These are phyloP conservation scores for Mus musculus DNA, from an alignment of 2,113 vertebrate genomes.

Conservation along the genomic window GRCm39 chr17:13074001-13074500, in stretches of 20 bases:
- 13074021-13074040: background rate
- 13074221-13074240: background rate
- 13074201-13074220: background rate
- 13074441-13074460: background rate
- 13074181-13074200: background rate
- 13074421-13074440: background rate
- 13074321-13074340: constrained; percentile 25
- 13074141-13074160: background rate
- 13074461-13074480: background rate
- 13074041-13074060: rapidly evolving
- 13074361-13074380: background rate
- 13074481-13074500: rapidly evolving
- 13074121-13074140: background rate
- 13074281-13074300: constrained; percentile 47
- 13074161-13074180: background rate
- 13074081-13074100: background rate
- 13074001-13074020: background rate
- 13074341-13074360: background rate
- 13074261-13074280: constrained; percentile 26
- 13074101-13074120: background rate
- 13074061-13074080: background rate
- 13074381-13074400: background rate
- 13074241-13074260: background rate
- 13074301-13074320: constrained; percentile 74
- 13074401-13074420: background rate